Evolutionary conservation across 2,797 vertebrate genomes (phyloP).

Genomic region (Sebastes oblongus): DNA sequence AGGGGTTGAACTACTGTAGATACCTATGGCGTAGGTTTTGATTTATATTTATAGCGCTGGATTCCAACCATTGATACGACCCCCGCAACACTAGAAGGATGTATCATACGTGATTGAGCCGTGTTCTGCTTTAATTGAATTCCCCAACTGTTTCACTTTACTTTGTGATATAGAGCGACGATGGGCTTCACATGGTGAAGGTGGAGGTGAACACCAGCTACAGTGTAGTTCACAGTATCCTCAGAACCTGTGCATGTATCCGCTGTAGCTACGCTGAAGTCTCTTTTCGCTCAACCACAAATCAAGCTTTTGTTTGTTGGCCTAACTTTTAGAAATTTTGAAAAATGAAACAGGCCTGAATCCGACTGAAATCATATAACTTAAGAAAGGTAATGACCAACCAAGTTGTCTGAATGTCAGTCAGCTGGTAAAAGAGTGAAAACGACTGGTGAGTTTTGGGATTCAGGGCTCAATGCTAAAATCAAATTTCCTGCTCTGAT

Average conservation of each 20-base stretch:
- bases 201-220: not conserved
- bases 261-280: not conserved
- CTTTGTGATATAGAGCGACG: not conserved
- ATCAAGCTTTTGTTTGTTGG: not conserved
- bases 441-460: not conserved
- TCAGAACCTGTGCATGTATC: not conserved
- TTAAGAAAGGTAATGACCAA: slow-evolving; percentile 7
- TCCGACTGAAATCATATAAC: not conserved
- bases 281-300: not conserved
- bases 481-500: slow-evolving; percentile 18
- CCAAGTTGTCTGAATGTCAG: not conserved
- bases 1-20: not conserved
- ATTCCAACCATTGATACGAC: not conserved
- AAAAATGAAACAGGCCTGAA: not conserved
- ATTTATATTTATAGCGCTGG: not conserved
- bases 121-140: not conserved
- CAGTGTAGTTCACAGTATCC: not conserved
- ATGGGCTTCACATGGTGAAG: not conserved
- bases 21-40: not conserved
- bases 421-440: not conserved
- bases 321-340: not conserved
- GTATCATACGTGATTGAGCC: not conserved
- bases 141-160: not conserved
- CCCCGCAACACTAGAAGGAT: not conserved
- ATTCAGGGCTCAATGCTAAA: not conserved